Evolutionary conservation across 2,888 invertebrate species (phyloP), one percentile per base, ranked within the genome.

Genomic region (Aphodius sticticus): DNA sequence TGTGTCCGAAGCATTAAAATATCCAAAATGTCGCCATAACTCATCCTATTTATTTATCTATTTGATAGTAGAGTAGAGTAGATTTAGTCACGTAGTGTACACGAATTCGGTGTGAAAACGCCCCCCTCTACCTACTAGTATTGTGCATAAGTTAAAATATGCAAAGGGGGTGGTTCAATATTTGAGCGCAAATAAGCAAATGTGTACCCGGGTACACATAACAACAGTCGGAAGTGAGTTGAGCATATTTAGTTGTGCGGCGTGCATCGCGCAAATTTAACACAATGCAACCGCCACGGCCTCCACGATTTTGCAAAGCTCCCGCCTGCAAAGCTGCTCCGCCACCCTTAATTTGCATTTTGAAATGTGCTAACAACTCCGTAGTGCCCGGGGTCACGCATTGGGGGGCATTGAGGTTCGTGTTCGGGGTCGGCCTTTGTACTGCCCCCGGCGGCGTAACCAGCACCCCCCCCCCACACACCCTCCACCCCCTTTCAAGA

Each of bases 341-440:
- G 3, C 26, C 26, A 26, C 26, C 81, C 82, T 83, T 82, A 83
- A 84, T 84, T 84, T 84, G 84, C 84, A 84, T 84, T 83, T 83
- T 79, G 78, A 79, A 81, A 81, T 81, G 81, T 81, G 78, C 82
- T 82, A 82, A 82, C 81, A 81, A 79, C 83, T 81, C 79, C 80
- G 78, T 76, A 78, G 82, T 82, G 76, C 76, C n/a, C 3, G 6
- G 76, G 38, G 76, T 16, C 15, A 69, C 76, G 38, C 26, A 53
- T 16, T 15, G 0, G 9, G 9, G 76, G 38, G 69, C 9, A 6
- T 16, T 53, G 38, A 12, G 77, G 16, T 75, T 26, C 26, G 75
- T 75, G 36, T 7, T 35, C 78, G 81, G 83, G 83, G 84, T 81
- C 83, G 82, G 84, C 84, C 85, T 85, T 84, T 85, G 84, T 85